Evolutionary conservation across 1,140 invertebrate genomes (phyloP), one percentile per base, ranked within the genome.

Genomic region (Ectropis grisescens): DNA sequence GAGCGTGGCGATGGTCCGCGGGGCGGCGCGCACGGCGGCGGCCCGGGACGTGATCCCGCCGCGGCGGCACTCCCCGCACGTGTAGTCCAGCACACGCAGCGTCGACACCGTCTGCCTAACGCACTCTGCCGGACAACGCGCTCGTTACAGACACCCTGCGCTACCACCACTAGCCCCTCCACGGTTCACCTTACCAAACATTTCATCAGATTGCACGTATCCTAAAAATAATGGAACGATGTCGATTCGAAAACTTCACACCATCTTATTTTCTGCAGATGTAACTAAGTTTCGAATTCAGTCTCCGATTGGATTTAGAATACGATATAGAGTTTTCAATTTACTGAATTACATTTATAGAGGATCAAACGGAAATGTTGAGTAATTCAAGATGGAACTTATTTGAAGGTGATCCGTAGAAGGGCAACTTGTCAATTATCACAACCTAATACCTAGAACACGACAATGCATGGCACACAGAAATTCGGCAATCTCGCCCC

Each of bases 51-150:
- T 74, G 58, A 76, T 75, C 23, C 75, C 75, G 39, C 70, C 70
- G 54, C 79, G 69, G 34, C 71, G 64, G 45, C 81, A 83, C 37
- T 72, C 71, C 23, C 46, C 66, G 66, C 79, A 82, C 55, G 72
- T 83, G 67, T 79, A 79, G 59, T 82, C 69, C 54, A 83, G 46
- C 58, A 82, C 74, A 51, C 70, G 60, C 29, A 81, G 58, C 13
- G 27, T 26, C 41, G 57, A 40, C 52, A 62, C 79, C 52, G 68
- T 62, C 52, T 59, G 64, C 51, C 52, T 80, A 67, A 82, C 81
- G 66, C 78, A 81, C 30, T 82, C 78, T 83, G 66, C 52, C 36
- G 32, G 16, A 40, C 36, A 44, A 9, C 33, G 11, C 4, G 7
- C 15, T 4, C 23, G 11, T 9, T 7, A 25, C 33, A 35, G 9